These are phyloP conservation scores for Diceros bicornis DNA, from an alignment of 2,797 vertebrate species.

Conservation along the genomic window DNA sequence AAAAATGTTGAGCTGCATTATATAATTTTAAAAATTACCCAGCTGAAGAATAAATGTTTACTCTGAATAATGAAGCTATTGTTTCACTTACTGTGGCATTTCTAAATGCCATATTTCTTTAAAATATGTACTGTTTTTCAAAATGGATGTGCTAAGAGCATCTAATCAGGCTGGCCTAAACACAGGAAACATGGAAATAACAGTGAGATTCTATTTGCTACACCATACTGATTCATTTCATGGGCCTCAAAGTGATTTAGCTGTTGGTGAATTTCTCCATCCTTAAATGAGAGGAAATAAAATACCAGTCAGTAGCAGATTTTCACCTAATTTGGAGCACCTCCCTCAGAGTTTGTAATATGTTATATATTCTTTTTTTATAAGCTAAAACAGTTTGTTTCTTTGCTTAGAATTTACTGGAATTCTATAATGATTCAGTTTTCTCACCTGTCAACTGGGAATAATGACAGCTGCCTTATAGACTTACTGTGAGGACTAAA, in stretches of 20 bases:
- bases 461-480: neutral
- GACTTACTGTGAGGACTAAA: neutral
- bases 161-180: conserved; percentile 13
- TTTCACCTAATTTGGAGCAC: neutral
- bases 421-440: conserved; percentile 13
- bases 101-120: conserved; percentile 65
- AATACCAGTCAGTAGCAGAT: neutral
- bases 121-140: conserved; percentile 47
- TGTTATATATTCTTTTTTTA: neutral
- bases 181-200: neutral
- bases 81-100: neutral
- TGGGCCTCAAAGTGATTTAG: neutral
- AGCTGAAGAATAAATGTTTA: conserved; percentile 40
- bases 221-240: neutral
- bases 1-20: neutral
- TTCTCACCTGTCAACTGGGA: conserved; percentile 24
- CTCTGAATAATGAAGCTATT: conserved; percentile 15
- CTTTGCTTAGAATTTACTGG: conserved; percentile 11
- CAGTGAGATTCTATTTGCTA: neutral
- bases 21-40: conserved; percentile 26
- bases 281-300: neutral
- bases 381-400: neutral
- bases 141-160: conserved; percentile 3
- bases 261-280: conserved; percentile 22
- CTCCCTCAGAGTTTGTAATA: neutral